phyloP scores from a whole-genome alignment of 1,140 invertebrate species.

The Pectinophora gossypiella region DNA sequence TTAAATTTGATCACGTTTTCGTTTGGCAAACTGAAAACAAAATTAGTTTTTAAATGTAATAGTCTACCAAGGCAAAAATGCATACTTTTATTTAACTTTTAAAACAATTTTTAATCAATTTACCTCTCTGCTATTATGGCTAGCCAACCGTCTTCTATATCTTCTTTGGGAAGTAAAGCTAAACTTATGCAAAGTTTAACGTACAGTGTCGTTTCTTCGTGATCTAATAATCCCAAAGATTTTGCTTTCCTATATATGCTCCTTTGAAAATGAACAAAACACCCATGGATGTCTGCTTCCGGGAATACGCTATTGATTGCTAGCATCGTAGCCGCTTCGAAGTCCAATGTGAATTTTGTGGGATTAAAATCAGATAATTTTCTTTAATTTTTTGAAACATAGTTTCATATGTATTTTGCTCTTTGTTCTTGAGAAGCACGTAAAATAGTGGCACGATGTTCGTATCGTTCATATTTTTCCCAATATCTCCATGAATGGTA shows the following conservation, averaged over 20 bases:
- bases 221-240: neutral
- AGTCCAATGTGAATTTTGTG: neutral
- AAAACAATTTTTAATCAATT: neutral
- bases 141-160: conserved; percentile 5
- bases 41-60: neutral
- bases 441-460: neutral
- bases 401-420: neutral
- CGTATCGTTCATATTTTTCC: neutral
- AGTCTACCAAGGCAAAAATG: neutral
- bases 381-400: neutral
- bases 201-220: neutral
- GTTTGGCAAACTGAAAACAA: neutral
- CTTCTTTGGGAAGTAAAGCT: neutral
- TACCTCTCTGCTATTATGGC: neutral
- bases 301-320: neutral
- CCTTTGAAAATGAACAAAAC: conserved; percentile 4
- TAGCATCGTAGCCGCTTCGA: neutral
- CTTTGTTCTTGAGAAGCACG: neutral
- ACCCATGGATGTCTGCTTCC: neutral
- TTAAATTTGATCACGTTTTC: neutral
- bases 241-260: neutral
- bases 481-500: neutral
- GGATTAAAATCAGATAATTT: neutral
- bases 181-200: neutral
- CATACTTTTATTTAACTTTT: neutral